Conservation (phyloP, 2,888 invertebrate genomes). For the Lobophora halterata region DNA sequence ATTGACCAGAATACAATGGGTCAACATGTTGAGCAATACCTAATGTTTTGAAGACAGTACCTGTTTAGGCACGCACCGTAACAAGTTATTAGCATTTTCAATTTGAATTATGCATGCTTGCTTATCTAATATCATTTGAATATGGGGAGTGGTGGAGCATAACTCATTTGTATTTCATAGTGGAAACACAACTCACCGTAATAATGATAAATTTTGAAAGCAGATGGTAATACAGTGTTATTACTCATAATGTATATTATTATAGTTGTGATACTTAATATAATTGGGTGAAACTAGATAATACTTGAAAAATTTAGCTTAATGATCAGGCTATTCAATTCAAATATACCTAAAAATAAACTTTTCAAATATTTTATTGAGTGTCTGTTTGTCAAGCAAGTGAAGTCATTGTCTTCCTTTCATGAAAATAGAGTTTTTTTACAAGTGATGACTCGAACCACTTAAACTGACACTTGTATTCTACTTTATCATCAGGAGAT, state of each 20-base stretch:
- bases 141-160: background rate
- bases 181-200: background rate
- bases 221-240: constrained; percentile 1
- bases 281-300: too few species aligned
- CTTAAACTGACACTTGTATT: too few species aligned
- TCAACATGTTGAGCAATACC: constrained; percentile 7
- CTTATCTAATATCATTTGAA: constrained; percentile 11
- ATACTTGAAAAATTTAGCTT: too few species aligned
- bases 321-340: too few species aligned
- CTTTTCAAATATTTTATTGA: too few species aligned
- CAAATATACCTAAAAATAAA: too few species aligned
- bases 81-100: constrained; percentile 11
- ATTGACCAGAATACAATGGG: constrained; percentile 17
- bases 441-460: too few species aligned
- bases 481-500: constrained; percentile 54
- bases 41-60: constrained; percentile 1
- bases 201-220: constrained; percentile 1
- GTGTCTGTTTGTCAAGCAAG: too few species aligned
- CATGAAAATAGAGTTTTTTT: too few species aligned
- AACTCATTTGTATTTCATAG: background rate
- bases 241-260: too few species aligned
- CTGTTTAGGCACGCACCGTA: constrained; percentile 8
- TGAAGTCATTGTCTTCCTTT: too few species aligned
- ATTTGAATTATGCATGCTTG: constrained; percentile 8
- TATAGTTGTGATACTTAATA: too few species aligned